Base-by-base conservation (phyloP, 2,113 vertebrate genomes). In the Turnix velox region DNA sequence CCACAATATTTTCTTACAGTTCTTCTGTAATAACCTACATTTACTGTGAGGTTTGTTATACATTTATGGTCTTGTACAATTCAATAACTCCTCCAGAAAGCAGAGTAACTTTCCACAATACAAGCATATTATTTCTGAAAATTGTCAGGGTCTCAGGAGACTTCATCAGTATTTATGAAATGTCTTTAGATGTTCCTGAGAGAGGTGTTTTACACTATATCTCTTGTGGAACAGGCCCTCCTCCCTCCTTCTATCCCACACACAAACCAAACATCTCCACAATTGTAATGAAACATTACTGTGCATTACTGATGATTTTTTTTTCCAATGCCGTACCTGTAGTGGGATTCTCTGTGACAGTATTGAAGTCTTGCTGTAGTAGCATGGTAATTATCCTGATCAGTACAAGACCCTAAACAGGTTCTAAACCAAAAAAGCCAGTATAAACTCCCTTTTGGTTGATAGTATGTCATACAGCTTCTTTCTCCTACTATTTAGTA, bases 81-180 rank as follows among this genome's bases (percentile, higher is more conserved):
- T 79, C 1, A 2, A 37, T 57, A 91, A 83, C 78, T 85, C 81
- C 74, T 85, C 74, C 58, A 91, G 92, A 62, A 19, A 84, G 45
- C 45, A 85, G 48, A 79, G 40, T 61, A 68, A 85, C 92, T 94
- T 91, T 76, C 66, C 45, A 61, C 42, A 79, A 42, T 42, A 42
- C 28, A 78, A 87, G 45, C 66, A 7, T 57, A 46, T 74, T 84
- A 68, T 91, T 94, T 79, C 67, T 0, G 0, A 84, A 92, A 94
- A 76, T 85, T 79, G 33, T 76, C 40, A 23, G 30, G 14, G 58
- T 90, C 94, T 89, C 43, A 0, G 62, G 87, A 84, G 84, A 82
- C 62, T 95, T 76, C 69, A 84, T 75, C 58, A 24, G 33, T 89
- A 78, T 84, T 91, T 89, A 87, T 65, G 69, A 85, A 91, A 82